Percentiles rank a stretch among this genome's conserved stretches.
Conservation (phyloP, 1,140 invertebrate species). For the Pachyrhynchus sulphureomaculatus region DNA sequence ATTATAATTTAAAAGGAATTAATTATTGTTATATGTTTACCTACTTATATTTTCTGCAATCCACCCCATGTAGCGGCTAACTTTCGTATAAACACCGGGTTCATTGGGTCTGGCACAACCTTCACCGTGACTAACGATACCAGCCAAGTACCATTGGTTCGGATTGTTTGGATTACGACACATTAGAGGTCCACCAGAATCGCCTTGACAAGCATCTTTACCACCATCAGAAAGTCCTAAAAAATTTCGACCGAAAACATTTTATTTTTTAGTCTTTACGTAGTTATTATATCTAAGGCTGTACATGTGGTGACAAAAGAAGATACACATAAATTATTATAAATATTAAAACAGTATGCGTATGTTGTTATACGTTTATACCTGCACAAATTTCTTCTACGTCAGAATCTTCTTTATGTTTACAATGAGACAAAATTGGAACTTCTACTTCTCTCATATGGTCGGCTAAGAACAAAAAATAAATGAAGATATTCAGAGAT, state of each 20-base stretch:
- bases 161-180: conserved; percentile 63
- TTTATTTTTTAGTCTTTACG: too few relatives aligned
- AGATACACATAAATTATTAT: too few relatives aligned
- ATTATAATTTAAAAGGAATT: too few relatives aligned
- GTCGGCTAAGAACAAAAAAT: conserved; percentile 56
- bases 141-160: conserved; percentile 72
- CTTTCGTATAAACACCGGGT: conserved; percentile 80
- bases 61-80: conserved; percentile 73
- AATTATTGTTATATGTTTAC: too few relatives aligned
- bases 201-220: conserved; percentile 79
- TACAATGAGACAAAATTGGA: conserved; percentile 62
- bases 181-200: conserved; percentile 77
- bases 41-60: conserved; percentile 61
- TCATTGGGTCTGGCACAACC: conserved; percentile 75
- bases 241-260: too few relatives aligned
- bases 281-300: too few relatives aligned
- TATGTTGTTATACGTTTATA: too few relatives aligned
- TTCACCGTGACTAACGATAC: conserved; percentile 78
- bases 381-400: conserved; percentile 74
- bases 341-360: too few relatives aligned
- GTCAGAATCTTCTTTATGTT: conserved; percentile 59
- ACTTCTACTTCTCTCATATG: conserved; percentile 71
- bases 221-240: conserved; percentile 65
- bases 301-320: too few relatives aligned
- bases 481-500: too few relatives aligned